Base-by-base conservation (phyloP, 2,888 invertebrate genomes). In the Sinelater perroti region DNA sequence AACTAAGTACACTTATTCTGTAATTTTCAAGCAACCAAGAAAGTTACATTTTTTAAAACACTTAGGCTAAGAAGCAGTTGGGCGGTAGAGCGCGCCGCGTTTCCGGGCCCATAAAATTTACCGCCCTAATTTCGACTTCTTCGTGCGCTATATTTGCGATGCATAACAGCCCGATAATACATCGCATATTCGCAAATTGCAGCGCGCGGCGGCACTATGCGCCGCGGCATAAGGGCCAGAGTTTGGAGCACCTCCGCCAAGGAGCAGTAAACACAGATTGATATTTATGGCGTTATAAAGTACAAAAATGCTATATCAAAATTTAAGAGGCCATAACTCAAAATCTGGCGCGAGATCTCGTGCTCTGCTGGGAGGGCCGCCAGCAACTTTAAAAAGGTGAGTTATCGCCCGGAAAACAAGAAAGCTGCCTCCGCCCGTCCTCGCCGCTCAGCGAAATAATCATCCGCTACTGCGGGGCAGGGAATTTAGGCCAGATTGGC, bases 261-360 rank as follows among this genome's bases (percentile, higher is more conserved):
- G 33, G 24, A 52, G 54, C 46, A 54, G 51, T 60, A 63, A 60
- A 63, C 56, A 63, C 47, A 54, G 65, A 67, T 65, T 62, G 65
- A 62, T 67, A 67, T 67, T 67, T 67, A 65, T 62, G 61, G 52
- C 42, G 62, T 60, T 57, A 62, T 65, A 65, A 67, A 67, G 59
- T 60, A 59, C 55, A 63, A 61, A 62, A 60, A 59, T 56, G 49
- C 57, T 65, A 63, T 64, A 65, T 67, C 64, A 67, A 64, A 67
- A 62, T 67, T 67, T 67, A 64, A 63, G 60, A 54, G 62, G 62
- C 52, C 45, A 60, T 67, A 65, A 58, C 40, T 65, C 65, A 65
- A 65, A 65, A 64, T 57, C 52, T 65, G 62, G 56, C 36, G 53
- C 13, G 38, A 52, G 46, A 57, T 53, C 52, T 45, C 45, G 36